Evolutionary conservation across 2,888 invertebrate species (phyloP).

Genomic region (Scaptomyza polygonia): DNA sequence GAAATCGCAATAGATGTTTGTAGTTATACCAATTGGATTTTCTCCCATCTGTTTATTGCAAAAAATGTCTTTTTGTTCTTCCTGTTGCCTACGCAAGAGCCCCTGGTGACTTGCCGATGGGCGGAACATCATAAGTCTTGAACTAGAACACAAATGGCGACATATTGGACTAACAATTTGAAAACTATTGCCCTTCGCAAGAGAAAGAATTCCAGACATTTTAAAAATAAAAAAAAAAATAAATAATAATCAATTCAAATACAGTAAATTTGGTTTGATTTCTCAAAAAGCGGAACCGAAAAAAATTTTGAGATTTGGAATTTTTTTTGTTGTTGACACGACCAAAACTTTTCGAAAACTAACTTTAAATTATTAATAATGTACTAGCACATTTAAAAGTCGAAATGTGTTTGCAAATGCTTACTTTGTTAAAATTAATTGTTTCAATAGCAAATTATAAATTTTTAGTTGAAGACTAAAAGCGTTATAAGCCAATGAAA

Average conservation of each 20-base stretch:
- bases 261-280: neutral
- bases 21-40: too few relatives aligned
- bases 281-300: neutral
- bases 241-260: neutral
- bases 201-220: slow-evolving; percentile 16
- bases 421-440: slow-evolving; percentile 2
- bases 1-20: too few relatives aligned
- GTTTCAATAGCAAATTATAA: too few relatives aligned
- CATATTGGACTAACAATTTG: slow-evolving; percentile 5
- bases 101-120: too few relatives aligned
- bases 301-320: neutral
- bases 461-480: too few relatives aligned
- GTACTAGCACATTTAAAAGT: neutral
- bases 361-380: neutral
- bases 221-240: neutral
- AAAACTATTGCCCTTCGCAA: slow-evolving; percentile 4
- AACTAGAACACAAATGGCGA: slow-evolving; percentile 9
- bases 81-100: too few relatives aligned
- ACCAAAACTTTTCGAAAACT: neutral
- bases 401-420: neutral
- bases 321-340: neutral
- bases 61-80: too few relatives aligned
- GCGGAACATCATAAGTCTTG: too few relatives aligned
- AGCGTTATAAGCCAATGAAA: too few relatives aligned
- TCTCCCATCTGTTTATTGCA: too few relatives aligned